A percentile compares a stretch with the other conserved stretches of the same genome.
phyloP scores from a whole-genome alignment of 2,113 vertebrate genomes.

The Lynx canadensis region DNA sequence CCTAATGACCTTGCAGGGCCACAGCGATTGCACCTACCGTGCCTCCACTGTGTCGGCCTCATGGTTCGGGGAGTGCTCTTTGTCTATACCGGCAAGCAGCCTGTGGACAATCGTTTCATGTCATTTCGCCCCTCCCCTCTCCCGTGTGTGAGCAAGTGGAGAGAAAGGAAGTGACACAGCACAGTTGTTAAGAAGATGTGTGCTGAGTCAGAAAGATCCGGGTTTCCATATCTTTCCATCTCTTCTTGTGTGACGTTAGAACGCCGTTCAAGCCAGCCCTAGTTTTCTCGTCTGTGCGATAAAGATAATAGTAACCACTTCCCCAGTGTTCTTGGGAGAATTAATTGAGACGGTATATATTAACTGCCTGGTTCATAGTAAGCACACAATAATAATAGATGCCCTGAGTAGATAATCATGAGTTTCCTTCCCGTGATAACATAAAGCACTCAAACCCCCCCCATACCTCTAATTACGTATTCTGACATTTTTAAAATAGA shows the following conservation, averaged over 20 bases:
- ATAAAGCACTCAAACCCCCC: background rate
- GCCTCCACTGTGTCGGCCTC: background rate
- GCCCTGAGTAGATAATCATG: background rate
- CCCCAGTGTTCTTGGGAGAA: background rate
- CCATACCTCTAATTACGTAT: background rate
- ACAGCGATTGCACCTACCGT: background rate
- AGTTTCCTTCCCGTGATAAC: background rate
- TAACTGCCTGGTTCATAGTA: background rate
- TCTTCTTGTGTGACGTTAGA: background rate
- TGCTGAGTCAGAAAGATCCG: background rate
- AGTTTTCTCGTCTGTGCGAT: background rate
- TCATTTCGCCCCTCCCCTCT: background rate
- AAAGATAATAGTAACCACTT: background rate
- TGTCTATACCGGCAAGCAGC: background rate
- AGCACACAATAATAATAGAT: background rate
- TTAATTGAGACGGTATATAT: background rate
- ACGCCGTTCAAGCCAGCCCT: background rate
- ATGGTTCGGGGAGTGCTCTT: background rate
- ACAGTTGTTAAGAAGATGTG: background rate
- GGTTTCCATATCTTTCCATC: background rate
- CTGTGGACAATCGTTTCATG: too few species aligned
- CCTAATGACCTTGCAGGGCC: background rate
- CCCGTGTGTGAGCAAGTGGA: background rate
- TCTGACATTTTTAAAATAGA: background rate
- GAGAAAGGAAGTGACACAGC: background rate